A percentile compares a stretch with the other conserved stretches of the same genome.
Evolutionary conservation across 2,888 invertebrate species (phyloP).

Genomic region (Amphipyra tragopoginis): DNA sequence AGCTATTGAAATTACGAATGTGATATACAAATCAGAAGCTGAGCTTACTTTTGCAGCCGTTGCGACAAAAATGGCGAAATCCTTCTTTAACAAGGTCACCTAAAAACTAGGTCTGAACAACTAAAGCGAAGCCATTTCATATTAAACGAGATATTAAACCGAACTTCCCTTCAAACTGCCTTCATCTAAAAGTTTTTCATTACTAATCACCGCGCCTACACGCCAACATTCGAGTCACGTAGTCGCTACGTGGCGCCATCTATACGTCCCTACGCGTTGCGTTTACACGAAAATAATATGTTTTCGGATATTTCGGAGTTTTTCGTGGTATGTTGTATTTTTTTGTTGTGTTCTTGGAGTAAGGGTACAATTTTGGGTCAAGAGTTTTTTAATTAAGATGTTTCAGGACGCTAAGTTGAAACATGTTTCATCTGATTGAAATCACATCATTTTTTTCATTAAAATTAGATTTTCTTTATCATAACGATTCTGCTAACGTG

Average conservation of each 20-base stretch:
- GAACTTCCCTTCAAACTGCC: conserved; percentile 19
- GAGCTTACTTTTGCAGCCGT: too few species aligned
- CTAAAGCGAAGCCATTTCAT: conserved; percentile 22
- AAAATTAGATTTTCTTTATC: too few species aligned
- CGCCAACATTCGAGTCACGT: conserved; percentile 69
- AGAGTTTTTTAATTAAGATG: too few species aligned
- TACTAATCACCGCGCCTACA: conserved; percentile 64
- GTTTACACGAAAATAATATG: conserved; percentile 48
- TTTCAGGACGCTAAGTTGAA: too few species aligned
- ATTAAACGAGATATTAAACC: conserved; percentile 34
- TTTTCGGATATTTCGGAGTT: conserved; percentile 30
- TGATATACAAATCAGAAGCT: too few species aligned
- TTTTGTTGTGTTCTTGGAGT: neutral
- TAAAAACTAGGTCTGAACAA: neutral
- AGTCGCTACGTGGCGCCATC: conserved; percentile 55
- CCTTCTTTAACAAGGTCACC: too few species aligned
- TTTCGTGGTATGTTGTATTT: conserved; percentile 22
- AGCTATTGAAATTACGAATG: too few species aligned
- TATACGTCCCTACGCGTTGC: conserved; percentile 29
- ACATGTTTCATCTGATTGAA: too few species aligned
- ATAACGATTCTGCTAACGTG: too few species aligned
- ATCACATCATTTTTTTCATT: too few species aligned
- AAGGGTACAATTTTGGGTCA: too few species aligned
- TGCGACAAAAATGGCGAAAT: too few species aligned
- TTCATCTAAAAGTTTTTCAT: conserved; percentile 59